These are phyloP conservation scores for Neodiprion pinetum DNA, from an alignment of 1,140 invertebrate genomes.

Conservation along the genomic window DNA sequence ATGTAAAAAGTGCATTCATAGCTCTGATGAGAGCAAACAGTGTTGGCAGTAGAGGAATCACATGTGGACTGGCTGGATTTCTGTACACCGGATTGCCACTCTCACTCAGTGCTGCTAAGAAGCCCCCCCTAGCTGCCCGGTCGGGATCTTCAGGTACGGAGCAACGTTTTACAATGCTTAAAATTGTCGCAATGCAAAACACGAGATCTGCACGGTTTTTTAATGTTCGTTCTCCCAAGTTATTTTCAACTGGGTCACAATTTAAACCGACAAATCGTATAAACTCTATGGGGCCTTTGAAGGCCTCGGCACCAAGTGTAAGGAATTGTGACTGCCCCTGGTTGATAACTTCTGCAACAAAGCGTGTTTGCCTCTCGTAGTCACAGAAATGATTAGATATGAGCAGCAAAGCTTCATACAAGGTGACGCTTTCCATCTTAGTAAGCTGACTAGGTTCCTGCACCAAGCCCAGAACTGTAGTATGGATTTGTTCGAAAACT, in stretches of 20 bases:
- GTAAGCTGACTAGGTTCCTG: conserved; percentile 71
- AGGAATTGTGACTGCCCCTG: conserved; percentile 71
- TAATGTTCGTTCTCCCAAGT: conserved; percentile 67
- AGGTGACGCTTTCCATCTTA: conserved; percentile 82
- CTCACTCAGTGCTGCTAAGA: conserved; percentile 77
- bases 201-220: conserved; percentile 68
- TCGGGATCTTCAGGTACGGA: conserved; percentile 83
- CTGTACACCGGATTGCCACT: conserved; percentile 80
- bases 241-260: conserved; percentile 69
- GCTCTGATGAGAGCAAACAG: conserved; percentile 77
- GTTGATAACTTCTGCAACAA: conserved; percentile 80
- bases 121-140: conserved; percentile 79
- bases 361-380: conserved; percentile 82
- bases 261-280: conserved; percentile 82
- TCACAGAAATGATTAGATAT: conserved; percentile 91
- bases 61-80: conserved; percentile 84
- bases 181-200: conserved; percentile 76
- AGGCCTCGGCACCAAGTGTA: conserved; percentile 63
- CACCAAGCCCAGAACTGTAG: conserved; percentile 70
- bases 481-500: conserved; percentile 85
- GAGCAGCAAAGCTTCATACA: conserved; percentile 78
- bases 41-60: conserved; percentile 79
- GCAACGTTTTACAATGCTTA: conserved; percentile 86
- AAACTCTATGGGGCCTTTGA: conserved; percentile 71
- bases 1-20: conserved; percentile 81